These are phyloP conservation scores for Chromoteleia sp. DNA, from an alignment of 2,888 invertebrate genomes.

Conservation along the genomic window DNA sequence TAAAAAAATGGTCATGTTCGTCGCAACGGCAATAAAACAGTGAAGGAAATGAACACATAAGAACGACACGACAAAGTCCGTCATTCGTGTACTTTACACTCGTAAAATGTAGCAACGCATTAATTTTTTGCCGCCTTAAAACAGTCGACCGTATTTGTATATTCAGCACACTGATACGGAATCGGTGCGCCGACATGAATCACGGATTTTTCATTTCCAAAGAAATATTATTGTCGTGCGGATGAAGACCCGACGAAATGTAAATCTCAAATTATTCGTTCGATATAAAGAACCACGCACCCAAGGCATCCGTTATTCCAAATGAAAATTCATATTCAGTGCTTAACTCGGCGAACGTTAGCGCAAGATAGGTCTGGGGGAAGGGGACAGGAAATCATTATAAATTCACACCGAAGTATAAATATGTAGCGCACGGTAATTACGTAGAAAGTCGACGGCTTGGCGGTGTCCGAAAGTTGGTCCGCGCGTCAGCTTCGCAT, in stretches of 20 bases:
- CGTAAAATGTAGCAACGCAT: conserved; percentile 21
- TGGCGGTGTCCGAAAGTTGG: background rate
- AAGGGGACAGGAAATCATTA: conserved; percentile 4
- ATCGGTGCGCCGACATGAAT: conserved; percentile 24
- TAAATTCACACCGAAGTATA: conserved; percentile 24
- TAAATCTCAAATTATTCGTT: conserved; percentile 26
- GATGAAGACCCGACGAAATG: conserved; percentile 33
- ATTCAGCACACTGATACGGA: conserved; percentile 24
- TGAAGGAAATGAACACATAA: conserved; percentile 7
- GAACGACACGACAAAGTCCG: conserved; percentile 9
- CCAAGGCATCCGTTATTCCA: no score
- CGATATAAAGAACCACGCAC: conserved; percentile 23
- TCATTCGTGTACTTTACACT: conserved; percentile 35
- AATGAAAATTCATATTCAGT: conserved; percentile 38
- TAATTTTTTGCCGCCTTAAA: conserved; percentile 18
- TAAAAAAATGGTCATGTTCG: conserved; percentile 7
- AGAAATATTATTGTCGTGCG: conserved; percentile 32
- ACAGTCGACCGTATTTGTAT: conserved; percentile 18
- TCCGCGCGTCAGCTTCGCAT: no score
- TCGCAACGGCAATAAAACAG: background rate
- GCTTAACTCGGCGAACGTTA: conserved; percentile 2
- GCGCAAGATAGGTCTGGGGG: background rate
- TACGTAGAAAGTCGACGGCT: background rate
- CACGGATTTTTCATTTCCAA: conserved; percentile 41
- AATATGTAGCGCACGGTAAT: conserved; percentile 35